A percentile compares a stretch with the other conserved stretches of the same genome.
Evolutionary conservation across 2,797 vertebrate species (phyloP).

Genomic region (Brachymystax lenok): DNA sequence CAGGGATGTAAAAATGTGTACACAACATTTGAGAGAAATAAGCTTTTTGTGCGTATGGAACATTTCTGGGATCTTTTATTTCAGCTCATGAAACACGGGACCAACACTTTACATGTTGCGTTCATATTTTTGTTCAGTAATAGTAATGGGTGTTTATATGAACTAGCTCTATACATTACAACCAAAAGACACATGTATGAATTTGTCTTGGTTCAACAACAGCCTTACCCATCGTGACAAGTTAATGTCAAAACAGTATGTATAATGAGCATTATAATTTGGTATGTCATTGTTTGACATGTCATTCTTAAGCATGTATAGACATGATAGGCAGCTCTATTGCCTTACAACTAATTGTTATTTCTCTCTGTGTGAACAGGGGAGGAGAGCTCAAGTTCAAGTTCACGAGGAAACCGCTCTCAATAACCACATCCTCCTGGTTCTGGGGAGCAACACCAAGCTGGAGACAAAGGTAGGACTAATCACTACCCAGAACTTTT

Average conservation of each 20-base stretch:
- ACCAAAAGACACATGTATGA: too few relatives aligned
- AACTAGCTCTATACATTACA: too few relatives aligned
- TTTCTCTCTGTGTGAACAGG: slow-evolving; percentile 52
- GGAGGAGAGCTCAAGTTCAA: slow-evolving; percentile 78
- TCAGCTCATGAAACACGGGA: too few relatives aligned
- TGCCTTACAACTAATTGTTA: neutral
- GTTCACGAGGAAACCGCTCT: slow-evolving; percentile 81
- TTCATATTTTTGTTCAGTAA: too few relatives aligned
- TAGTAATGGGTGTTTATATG: too few relatives aligned
- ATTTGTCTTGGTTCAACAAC: too few relatives aligned
- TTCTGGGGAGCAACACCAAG: slow-evolving; percentile 81
- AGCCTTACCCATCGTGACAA: neutral
- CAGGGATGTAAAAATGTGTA: too few relatives aligned
- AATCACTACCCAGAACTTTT: neutral
- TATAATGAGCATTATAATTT: neutral
- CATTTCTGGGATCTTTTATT: too few relatives aligned
- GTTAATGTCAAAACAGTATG: neutral
- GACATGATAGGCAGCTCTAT: neutral
- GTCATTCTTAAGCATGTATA: neutral
- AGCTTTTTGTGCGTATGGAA: too few relatives aligned
- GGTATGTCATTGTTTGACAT: neutral
- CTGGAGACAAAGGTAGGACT: slow-evolving; percentile 82
- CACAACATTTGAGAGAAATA: too few relatives aligned
- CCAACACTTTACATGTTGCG: too few relatives aligned
- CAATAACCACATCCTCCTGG: slow-evolving; percentile 83